phyloP scores from a whole-genome alignment of 2,797 vertebrate genomes.

The Microctenopoma lineatum region DNA sequence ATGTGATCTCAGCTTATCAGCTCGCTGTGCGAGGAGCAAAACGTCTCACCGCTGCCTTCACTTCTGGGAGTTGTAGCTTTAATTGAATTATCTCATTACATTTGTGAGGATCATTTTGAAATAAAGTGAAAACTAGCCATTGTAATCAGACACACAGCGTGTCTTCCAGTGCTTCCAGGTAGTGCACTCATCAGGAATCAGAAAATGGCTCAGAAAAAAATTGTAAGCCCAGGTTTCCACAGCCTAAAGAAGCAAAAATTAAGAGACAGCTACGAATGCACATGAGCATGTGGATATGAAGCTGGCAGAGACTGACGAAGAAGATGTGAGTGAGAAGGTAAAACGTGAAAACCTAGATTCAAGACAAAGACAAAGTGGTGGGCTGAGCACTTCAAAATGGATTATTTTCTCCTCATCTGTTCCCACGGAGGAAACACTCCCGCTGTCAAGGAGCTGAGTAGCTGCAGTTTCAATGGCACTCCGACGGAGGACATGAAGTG shows the following conservation, averaged over 20 bases:
- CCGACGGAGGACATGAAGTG: constrained; percentile 33
- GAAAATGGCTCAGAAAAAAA: not conserved
- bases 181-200: not conserved
- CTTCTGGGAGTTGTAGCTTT: no score
- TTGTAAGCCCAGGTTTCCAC: not conserved
- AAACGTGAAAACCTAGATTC: constrained; percentile 11
- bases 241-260: not conserved
- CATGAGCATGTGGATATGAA: not conserved
- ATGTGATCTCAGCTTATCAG: no score
- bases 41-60: no score
- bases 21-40: no score
- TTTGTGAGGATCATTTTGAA: no score
- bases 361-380: constrained; percentile 37
- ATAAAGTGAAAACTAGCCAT: no score
- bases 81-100: no score
- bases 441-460: constrained; percentile 47
- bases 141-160: not conserved
- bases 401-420: constrained; percentile 48
- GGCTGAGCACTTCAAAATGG: constrained; percentile 46
- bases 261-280: not conserved
- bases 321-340: not conserved
- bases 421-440: constrained; percentile 40
- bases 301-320: not conserved
- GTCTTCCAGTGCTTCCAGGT: not conserved
- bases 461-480: constrained; percentile 46